Base-by-base conservation (phyloP, 2,888 invertebrate species). In the Chrysodeixis includens region DNA sequence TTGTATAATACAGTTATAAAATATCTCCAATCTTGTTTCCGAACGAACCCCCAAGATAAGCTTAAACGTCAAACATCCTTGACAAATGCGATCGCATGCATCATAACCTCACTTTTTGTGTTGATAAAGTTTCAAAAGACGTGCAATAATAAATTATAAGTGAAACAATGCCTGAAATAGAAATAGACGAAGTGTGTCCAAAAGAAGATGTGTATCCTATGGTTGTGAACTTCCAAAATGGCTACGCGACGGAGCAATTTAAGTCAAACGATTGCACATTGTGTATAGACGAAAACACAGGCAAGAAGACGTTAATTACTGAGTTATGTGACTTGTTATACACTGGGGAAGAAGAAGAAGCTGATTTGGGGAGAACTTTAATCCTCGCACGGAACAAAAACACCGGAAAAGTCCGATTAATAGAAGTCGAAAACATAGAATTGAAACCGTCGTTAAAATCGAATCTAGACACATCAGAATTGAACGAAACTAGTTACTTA, bases 171-270 rank as follows among this genome's bases (percentile, higher is more conserved):
- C 80, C 88, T 9, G 83, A 89, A 77, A 67, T 93, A 30, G 82
- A 83, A 8, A 90, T 94, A 56, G 90, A 92, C 53, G 88, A 90
- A 51, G 90, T 92, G 1, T 85, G 67, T 59, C 80, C 88, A 0
- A 92, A 90, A 82, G 79, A 68, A 1, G 71, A 74, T 0, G 63
- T 78, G 0, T 87, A 87, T 62, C 90, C 91, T 0, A 77, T 90
- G 59, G 60, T 93, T 7, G 76, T 91, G 0, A 86, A 87, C 61
- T 94, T 94, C 57, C 93, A 92, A 85, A 93, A 94, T 79, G 94
- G 93, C 0, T 91, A 92, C 61, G 72, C 87, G 0, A 89, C 86
- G 0, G 84, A 90, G 0, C 66, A 86, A n/a, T 92, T 93, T 54
- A 72, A 71, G 3, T 67, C 76, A 0, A 73, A 79, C 35, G 74